A percentile compares a stretch with the other conserved stretches of the same genome.
Evolutionary conservation across 2,888 invertebrate species (phyloP).

Genomic region (Drosophila phalerata): DNA sequence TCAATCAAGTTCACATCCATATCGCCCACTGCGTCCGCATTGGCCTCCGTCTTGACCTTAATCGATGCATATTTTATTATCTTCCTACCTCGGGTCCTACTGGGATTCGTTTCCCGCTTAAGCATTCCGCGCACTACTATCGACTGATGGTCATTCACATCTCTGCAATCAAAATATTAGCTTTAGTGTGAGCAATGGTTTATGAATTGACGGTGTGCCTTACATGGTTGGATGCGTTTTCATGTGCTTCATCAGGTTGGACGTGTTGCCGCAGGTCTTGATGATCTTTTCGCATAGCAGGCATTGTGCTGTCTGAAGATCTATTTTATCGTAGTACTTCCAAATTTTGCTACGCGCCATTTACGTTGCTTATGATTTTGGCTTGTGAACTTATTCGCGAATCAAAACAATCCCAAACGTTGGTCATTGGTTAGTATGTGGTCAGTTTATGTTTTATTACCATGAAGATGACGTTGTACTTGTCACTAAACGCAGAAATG

Average conservation of each 20-base stretch:
- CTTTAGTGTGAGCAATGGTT: slow-evolving; percentile 1
- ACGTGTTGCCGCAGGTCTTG: slow-evolving; percentile 65
- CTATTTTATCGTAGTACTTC: slow-evolving; percentile 62
- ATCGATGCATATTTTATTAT: slow-evolving; percentile 20
- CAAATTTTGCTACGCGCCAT: slow-evolving; percentile 71
- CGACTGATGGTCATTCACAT: slow-evolving; percentile 55
- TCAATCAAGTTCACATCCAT: slow-evolving; percentile 44
- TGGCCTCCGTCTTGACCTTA: slow-evolving; percentile 32
- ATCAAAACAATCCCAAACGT: too few species aligned
- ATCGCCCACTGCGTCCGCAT: slow-evolving; percentile 16
- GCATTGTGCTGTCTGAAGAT: slow-evolving; percentile 61
- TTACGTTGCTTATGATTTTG: slow-evolving; percentile 38
- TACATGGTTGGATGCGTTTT: slow-evolving; percentile 65
- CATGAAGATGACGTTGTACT: too few species aligned
- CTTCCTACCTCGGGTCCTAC: slow-evolving; percentile 31
- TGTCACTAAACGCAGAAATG: too few species aligned
- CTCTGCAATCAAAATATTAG: slow-evolving; percentile 41
- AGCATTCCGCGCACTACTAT: slow-evolving; percentile 62
- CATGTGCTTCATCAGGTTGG: slow-evolving; percentile 65
- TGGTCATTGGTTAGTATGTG: too few species aligned
- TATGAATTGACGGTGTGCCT: slow-evolving; percentile 12
- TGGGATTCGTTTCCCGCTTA: slow-evolving; percentile 34
- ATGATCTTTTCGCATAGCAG: slow-evolving; percentile 60
- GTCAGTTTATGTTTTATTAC: too few species aligned
- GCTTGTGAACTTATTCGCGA: not conserved